Evolutionary conservation across 2,888 invertebrate genomes (phyloP).

Genomic region (Clostera curtula): DNA sequence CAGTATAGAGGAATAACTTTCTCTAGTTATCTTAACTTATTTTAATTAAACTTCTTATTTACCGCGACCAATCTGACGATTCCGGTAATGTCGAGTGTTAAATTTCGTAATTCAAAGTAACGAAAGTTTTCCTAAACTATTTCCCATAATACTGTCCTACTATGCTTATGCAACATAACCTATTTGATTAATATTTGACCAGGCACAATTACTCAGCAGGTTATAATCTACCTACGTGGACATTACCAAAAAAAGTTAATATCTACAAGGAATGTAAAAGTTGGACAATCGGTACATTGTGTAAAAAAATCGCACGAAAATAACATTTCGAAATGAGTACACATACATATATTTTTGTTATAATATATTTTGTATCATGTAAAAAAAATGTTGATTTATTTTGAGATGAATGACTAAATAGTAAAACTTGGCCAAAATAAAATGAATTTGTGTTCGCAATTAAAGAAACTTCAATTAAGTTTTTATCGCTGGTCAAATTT

Average conservation of each 20-base stretch:
- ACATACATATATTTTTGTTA: constrained; percentile 64
- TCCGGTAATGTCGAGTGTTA: no score
- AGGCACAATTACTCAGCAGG: constrained; percentile 50
- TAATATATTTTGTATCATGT: constrained; percentile 51
- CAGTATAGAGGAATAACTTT: no score
- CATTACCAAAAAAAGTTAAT: constrained; percentile 59
- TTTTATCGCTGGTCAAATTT: background rate
- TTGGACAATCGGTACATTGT: constrained; percentile 40
- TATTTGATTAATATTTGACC: constrained; percentile 19
- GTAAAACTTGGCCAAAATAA: constrained; percentile 29
- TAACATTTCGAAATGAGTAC: constrained; percentile 34
- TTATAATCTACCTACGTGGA: constrained; percentile 48
- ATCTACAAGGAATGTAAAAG: constrained; percentile 33
- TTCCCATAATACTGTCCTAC: no score
- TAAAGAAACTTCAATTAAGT: background rate
- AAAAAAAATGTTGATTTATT: constrained; percentile 62
- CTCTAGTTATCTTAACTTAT: no score
- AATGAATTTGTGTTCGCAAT: background rate
- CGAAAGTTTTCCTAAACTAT: no score
- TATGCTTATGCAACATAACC: no score
- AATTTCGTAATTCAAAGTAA: no score
- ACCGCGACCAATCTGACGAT: no score
- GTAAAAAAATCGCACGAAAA: constrained; percentile 25
- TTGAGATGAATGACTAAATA: constrained; percentile 56
- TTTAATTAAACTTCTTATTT: no score